phyloP scores from a whole-genome alignment of 2,113 vertebrate genomes.

The Mungos mungo region DNA sequence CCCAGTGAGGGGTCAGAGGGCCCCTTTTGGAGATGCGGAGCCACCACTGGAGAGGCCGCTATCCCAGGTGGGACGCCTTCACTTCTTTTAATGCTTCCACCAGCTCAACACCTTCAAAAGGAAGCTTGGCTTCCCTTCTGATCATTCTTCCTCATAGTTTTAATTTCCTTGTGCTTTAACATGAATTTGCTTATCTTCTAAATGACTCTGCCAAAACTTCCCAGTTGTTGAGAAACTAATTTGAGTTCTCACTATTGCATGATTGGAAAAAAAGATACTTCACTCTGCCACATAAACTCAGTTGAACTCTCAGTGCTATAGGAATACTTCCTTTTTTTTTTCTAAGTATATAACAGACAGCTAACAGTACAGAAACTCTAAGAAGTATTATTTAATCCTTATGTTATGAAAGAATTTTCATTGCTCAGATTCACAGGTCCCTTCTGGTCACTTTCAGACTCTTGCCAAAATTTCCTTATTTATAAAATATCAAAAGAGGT shows the following conservation, averaged over 20 bases:
- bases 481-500: slow-evolving; percentile 28
- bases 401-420: slow-evolving; percentile 19
- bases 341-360: neutral
- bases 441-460: slow-evolving; percentile 33
- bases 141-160: slow-evolving; percentile 10
- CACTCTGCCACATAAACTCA: neutral
- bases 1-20: neutral
- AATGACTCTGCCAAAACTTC: slow-evolving; percentile 35
- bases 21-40: slow-evolving; percentile 42
- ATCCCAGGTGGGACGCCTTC: neutral
- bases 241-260: slow-evolving; percentile 4
- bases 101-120: neutral
- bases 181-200: slow-evolving; percentile 45
- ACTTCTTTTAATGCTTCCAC: neutral
- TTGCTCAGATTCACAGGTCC: neutral
- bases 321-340: neutral
- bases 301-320: neutral
- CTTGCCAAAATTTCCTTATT: slow-evolving; percentile 19
- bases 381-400: slow-evolving; percentile 28
- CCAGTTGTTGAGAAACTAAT: slow-evolving; percentile 16
- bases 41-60: neutral
- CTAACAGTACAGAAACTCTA: neutral
- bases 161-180: slow-evolving; percentile 6
- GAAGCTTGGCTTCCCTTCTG: neutral
- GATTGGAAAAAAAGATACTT: neutral